Conservation (phyloP, 1,140 invertebrate species). For the Argopecten irradians region DNA sequence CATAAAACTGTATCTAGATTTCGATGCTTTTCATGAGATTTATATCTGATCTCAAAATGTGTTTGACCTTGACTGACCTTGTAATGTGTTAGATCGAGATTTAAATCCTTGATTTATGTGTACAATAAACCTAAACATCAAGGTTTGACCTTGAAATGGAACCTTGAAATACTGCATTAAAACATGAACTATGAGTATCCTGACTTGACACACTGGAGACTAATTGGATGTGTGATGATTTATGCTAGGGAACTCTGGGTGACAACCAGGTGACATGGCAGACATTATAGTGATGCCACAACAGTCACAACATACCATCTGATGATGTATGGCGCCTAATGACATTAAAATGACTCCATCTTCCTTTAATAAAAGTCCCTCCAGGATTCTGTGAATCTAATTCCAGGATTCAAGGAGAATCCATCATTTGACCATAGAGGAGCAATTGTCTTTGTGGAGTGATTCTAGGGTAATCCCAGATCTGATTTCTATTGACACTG, state of each 20-base stretch:
- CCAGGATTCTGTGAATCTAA: background rate
- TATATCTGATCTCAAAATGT: too few species aligned
- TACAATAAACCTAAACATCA: too few species aligned
- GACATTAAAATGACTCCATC: background rate
- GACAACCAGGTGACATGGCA: background rate
- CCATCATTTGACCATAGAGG: background rate
- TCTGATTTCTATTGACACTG: background rate
- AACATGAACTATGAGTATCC: too few species aligned
- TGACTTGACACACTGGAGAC: too few species aligned
- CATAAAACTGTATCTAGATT: too few species aligned
- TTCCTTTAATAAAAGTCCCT: background rate
- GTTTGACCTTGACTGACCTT: too few species aligned
- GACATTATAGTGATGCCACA: background rate
- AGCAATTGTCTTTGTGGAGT: too few species aligned
- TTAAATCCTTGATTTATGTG: too few species aligned
- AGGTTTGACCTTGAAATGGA: too few species aligned
- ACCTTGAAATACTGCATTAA: too few species aligned
- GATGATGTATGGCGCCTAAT: background rate
- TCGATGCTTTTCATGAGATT: too few species aligned
- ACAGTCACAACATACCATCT: background rate
- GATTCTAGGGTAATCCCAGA: background rate
- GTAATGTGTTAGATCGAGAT: too few species aligned
- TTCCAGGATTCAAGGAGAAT: background rate
- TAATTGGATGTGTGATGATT: constrained; percentile 5
- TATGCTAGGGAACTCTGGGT: background rate